These are phyloP conservation scores for Pachymerium ferrugineum DNA, from an alignment of 2,888 invertebrate species.

Conservation along the genomic window DNA sequence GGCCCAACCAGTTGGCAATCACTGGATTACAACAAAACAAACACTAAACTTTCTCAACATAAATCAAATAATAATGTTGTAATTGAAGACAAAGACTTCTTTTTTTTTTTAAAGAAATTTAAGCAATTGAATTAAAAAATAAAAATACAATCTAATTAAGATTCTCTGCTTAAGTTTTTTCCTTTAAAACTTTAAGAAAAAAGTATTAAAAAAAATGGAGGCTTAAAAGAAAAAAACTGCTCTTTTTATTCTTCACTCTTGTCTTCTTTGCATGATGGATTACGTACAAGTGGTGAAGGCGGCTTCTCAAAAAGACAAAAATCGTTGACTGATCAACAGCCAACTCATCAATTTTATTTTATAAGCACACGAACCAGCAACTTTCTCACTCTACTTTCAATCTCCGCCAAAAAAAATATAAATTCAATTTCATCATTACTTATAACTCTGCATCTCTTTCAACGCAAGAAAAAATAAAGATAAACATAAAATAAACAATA, in stretches of 20 bases:
- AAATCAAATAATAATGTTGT: no score
- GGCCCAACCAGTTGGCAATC: neutral
- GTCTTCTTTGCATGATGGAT: conserved; percentile 6
- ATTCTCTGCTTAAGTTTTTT: no score
- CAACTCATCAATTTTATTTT: conserved; percentile 19
- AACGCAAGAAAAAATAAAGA: no score
- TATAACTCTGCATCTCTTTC: no score
- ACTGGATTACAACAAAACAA: neutral
- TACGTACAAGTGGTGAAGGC: conserved; percentile 7
- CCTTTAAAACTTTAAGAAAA: neutral
- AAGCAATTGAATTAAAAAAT: no score
- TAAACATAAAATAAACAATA: neutral
- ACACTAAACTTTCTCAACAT: no score
- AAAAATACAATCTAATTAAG: no score
- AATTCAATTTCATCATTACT: no score
- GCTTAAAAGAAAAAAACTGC: neutral
- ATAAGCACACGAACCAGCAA: neutral
- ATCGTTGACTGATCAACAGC: conserved; percentile 14
- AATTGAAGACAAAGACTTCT: neutral
- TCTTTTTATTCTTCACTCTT: conserved; percentile 5
- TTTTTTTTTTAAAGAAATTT: neutral
- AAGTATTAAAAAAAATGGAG: neutral
- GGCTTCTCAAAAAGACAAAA: conserved; percentile 11
- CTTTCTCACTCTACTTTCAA: neutral
- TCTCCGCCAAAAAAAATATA: conserved; percentile 1